Evolutionary conservation across 2,888 invertebrate genomes (phyloP).

Genomic region (Perizoma flavofasciatum): DNA sequence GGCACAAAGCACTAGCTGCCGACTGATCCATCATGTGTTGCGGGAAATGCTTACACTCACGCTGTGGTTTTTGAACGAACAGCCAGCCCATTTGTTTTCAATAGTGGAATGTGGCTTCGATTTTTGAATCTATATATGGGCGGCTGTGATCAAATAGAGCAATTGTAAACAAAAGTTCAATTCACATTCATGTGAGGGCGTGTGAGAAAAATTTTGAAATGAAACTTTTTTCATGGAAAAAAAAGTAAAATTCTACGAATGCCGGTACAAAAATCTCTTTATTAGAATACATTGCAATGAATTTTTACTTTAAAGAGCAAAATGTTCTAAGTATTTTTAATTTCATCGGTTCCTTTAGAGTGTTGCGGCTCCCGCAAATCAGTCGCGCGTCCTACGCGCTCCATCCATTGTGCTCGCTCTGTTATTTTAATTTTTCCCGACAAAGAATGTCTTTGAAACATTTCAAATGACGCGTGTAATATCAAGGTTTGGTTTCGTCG

Average conservation of each 20-base stretch:
- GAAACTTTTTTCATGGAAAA: constrained; percentile 1
- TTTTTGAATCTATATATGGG: constrained; percentile 29
- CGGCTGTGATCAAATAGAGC: constrained; percentile 29
- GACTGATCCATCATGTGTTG: constrained; percentile 78
- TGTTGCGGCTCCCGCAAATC: constrained; percentile 54
- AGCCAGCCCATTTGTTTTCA: constrained; percentile 27
- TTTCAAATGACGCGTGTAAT: constrained; percentile 82
- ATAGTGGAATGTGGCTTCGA: constrained; percentile 32
- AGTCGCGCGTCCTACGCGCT: constrained; percentile 49
- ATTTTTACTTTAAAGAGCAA: constrained; percentile 26
- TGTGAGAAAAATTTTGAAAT: not conserved
- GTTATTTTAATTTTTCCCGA: constrained; percentile 80
- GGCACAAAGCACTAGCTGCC: constrained; percentile 66
- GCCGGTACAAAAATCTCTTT: constrained; percentile 5
- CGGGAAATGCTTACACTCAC: constrained; percentile 28
- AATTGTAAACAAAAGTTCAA: constrained; percentile 14
- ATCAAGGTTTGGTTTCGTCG: constrained; percentile 70
- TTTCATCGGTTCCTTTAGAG: constrained; percentile 56
- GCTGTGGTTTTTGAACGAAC: constrained; percentile 36
- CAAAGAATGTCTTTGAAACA: constrained; percentile 80
- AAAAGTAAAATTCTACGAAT: not conserved
- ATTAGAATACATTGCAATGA: constrained; percentile 1
- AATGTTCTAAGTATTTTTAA: constrained; percentile 69
- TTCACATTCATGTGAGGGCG: constrained; percentile 5
- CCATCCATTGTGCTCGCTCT: constrained; percentile 65